phyloP scores from a whole-genome alignment of 2,797 vertebrate genomes.

The Protosalanx chinensis region DNA sequence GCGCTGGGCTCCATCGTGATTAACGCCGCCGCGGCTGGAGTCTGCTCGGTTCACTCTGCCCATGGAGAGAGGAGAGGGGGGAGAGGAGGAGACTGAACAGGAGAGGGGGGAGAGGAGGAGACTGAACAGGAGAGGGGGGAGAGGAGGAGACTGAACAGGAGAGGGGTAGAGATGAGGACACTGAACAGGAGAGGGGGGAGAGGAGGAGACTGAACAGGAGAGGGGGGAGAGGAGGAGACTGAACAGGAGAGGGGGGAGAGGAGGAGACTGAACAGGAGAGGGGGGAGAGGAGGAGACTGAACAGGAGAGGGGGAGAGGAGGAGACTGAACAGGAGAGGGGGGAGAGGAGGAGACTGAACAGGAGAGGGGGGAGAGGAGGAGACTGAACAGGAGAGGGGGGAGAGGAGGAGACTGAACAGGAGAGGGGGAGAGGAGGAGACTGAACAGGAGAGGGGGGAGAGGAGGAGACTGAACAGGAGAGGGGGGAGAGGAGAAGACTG shows the following conservation, averaged over 20 bases:
- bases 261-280: too few relatives aligned
- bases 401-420: neutral
- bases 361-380: neutral
- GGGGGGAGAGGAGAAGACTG: neutral
- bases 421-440: neutral
- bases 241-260: too few relatives aligned
- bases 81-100: neutral
- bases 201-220: neutral
- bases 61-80: too few relatives aligned
- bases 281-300: too few relatives aligned
- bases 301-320: neutral
- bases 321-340: neutral
- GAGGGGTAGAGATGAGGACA: neutral
- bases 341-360: neutral
- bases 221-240: too few relatives aligned
- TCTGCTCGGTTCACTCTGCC: slow-evolving; percentile 6
- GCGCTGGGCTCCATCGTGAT: slow-evolving; percentile 6
- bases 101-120: neutral
- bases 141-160: too few relatives aligned
- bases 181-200: neutral
- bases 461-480: neutral
- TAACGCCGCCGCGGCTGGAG: neutral
- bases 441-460: neutral
- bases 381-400: neutral
- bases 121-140: neutral